Conservation (phyloP, 2,113 vertebrate species). For the Macrotis lagotis region DNA sequence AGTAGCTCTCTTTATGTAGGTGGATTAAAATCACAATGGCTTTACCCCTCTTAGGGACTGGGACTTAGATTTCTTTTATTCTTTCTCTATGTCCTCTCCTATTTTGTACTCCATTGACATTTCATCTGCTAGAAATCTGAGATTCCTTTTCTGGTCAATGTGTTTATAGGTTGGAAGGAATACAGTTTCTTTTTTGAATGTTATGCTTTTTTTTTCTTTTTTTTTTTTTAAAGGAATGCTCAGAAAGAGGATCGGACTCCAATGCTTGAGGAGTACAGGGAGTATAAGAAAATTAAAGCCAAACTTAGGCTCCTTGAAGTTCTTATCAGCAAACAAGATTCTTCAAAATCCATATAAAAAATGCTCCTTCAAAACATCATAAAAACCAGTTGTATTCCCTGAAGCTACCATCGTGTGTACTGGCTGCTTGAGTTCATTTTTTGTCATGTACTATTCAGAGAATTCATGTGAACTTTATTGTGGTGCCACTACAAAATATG, state of each 20-base stretch:
- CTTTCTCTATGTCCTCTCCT: background rate
- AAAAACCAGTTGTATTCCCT: constrained; percentile 77
- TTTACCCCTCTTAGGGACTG: constrained; percentile 13
- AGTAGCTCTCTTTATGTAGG: background rate
- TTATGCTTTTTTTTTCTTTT: constrained; percentile 32
- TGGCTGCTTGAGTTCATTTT: constrained; percentile 81
- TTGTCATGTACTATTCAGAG: constrained; percentile 82
- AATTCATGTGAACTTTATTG: constrained; percentile 82
- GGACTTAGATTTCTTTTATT: background rate
- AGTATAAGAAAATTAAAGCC: constrained; percentile 98
- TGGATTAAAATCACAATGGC: background rate
- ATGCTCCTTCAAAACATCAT: constrained; percentile 73
- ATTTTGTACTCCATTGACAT: background rate
- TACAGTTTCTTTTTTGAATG: constrained; percentile 24
- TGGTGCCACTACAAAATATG: constrained; percentile 80
- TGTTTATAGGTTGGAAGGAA: background rate
- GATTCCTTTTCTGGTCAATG: constrained; percentile 44
- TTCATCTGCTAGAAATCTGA: constrained; percentile 28
- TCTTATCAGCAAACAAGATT: constrained; percentile 99
- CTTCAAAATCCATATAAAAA: constrained; percentile 95
- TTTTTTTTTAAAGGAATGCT: constrained; percentile 86
- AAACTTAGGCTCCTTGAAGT: constrained; percentile 97
- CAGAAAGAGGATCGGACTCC: constrained; percentile 96
- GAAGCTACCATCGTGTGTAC: constrained; percentile 76
- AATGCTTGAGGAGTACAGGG: constrained; percentile 96